Evolutionary conservation across 2,797 vertebrate genomes (phyloP), one percentile per base, ranked within the genome.

Genomic region (Thunnus albacares): DNA sequence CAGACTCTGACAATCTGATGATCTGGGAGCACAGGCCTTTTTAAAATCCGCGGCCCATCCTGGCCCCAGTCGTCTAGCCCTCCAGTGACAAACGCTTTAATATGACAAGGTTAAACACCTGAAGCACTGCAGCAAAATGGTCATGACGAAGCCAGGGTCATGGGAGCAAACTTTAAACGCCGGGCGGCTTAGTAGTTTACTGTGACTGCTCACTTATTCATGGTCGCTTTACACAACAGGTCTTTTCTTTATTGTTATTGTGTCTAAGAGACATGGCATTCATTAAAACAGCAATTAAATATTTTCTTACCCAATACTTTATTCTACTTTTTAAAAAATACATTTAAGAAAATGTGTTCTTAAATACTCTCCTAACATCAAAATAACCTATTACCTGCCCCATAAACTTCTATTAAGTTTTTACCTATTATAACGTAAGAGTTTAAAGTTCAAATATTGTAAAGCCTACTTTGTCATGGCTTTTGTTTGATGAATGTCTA

Each of bases 71-170:
- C 18, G 45, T 90, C 85, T 77, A 68, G 82, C 89, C 87, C 89
- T 89, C 49, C 87, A 85, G 90, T 92, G 90, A 94, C 85, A 93
- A 91, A 91, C 69, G 22, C 89, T 93, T 91, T 94, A 93, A 94
- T 91, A 90, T 93, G 94, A 95, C 93, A 93, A 83, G 90, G 87
- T 93, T 86, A 93, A 94, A 92, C 89, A 91, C 90, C 92, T 87
- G 83, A 93, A 93, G 92, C 89, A 79, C 56, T 66, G 70, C 77
- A 43, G 80, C 67, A 86, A 84, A 92, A 91, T 77, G 83, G 66
- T 84, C 69, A 47, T 6, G 56, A 53, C 52, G 9, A 73, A 80
- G 71, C 63, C 41, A 11, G 67, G 91, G 92, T 94, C 86, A 92
- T 26, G n/a, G 71, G 89, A 83, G 81, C 82, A 82, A 56, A 56